Percentiles rank a stretch among this genome's conserved stretches.
These are phyloP conservation scores for Lingula anatina DNA, from an alignment of 2,888 invertebrate genomes.

Conservation along the genomic window DNA sequence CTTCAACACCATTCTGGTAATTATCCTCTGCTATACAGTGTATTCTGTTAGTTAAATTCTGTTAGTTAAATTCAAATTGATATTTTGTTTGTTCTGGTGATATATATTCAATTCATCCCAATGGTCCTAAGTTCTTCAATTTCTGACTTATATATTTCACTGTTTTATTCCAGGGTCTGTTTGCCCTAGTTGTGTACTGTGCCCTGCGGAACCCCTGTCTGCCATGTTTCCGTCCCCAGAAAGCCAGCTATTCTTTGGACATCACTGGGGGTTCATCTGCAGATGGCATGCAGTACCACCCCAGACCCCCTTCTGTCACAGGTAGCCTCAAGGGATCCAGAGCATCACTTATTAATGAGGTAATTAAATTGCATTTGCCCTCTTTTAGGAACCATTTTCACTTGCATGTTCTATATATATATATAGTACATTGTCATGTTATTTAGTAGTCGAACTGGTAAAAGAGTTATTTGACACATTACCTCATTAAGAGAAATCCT, in stretches of 20 bases:
- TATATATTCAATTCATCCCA: too few species aligned
- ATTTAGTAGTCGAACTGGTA: too few species aligned
- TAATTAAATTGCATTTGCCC: constrained; percentile 12
- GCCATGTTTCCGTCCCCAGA: constrained; percentile 26
- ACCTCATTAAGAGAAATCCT: too few species aligned
- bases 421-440: too few species aligned
- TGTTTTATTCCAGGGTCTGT: constrained; percentile 25
- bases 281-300: constrained; percentile 9
- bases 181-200: constrained; percentile 32
- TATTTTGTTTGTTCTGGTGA: too few species aligned
- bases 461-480: too few species aligned
- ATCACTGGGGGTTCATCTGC: constrained; percentile 4
- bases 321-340: constrained; percentile 35
- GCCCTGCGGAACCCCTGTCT: constrained; percentile 36
- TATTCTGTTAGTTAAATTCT: too few species aligned
- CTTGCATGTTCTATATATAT: too few species aligned
- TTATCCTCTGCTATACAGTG: too few species aligned
- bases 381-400: too few species aligned
- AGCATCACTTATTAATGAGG: constrained; percentile 38
- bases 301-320: constrained; percentile 15
- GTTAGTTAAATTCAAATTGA: too few species aligned
- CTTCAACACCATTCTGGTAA: constrained; percentile 36
- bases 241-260: constrained; percentile 23
- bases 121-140: too few species aligned
- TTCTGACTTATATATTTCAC: background rate